phyloP scores from a whole-genome alignment of 1,140 invertebrate genomes.

The Drosophila sulfurigaster region DNA sequence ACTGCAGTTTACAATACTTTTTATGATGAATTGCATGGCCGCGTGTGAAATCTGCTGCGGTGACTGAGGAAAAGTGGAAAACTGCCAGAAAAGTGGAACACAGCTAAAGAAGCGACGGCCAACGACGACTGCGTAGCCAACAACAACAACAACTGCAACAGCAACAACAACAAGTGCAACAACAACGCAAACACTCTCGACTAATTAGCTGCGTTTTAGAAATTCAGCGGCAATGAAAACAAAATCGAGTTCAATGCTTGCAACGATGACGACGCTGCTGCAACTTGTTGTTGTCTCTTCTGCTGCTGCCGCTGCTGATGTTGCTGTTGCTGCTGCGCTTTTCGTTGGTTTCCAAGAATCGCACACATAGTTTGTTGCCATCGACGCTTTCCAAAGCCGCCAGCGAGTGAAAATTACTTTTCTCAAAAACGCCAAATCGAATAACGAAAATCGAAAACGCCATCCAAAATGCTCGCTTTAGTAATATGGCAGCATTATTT shows the following conservation, averaged over 20 bases:
- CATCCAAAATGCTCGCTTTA: background rate
- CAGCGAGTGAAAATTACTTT: conserved; percentile 68
- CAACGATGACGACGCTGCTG: conserved; percentile 70
- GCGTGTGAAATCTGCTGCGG: conserved; percentile 78
- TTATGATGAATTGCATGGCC: conserved; percentile 84
- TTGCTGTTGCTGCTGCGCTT: conserved; percentile 18
- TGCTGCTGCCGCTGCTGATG: conserved; percentile 22
- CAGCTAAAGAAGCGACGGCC: conserved; percentile 76
- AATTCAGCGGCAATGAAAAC: conserved; percentile 83
- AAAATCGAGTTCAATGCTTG: conserved; percentile 84
- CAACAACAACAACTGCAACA: conserved; percentile 32
- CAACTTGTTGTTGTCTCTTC: conserved; percentile 21
- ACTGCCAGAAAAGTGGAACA: conserved; percentile 79
- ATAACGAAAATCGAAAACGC: background rate
- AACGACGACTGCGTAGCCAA: conserved; percentile 59
- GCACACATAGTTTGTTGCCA: conserved; percentile 48
- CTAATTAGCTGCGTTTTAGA: conserved; percentile 84
- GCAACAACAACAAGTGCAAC: conserved; percentile 23
- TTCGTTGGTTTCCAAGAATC: conserved; percentile 71
- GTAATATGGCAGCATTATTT: background rate
- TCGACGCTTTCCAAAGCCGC: conserved; percentile 54
- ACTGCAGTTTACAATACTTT: conserved; percentile 78
- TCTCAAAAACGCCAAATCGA: conserved; percentile 8
- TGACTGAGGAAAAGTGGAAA: conserved; percentile 77
- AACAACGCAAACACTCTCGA: conserved; percentile 76